A percentile compares a stretch with the other conserved stretches of the same genome.
These are phyloP conservation scores for Thalassophryne amazonica DNA, from an alignment of 2,797 vertebrate species.

Conservation along the genomic window DNA sequence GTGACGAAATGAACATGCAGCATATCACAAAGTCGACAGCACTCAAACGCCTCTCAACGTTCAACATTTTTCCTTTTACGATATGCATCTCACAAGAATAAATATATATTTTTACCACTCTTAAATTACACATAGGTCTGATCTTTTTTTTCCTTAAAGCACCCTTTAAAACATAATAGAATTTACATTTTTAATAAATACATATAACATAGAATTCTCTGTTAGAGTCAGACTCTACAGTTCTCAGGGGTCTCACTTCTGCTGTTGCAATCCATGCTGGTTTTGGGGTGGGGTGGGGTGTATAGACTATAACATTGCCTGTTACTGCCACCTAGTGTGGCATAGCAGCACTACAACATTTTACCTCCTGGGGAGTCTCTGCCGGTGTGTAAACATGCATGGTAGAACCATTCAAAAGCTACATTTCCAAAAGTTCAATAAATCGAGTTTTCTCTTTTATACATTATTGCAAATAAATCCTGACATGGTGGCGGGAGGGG, in stretches of 20 bases:
- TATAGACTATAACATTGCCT: conserved; percentile 58
- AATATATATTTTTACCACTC: conserved; percentile 65
- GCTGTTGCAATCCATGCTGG: conserved; percentile 56
- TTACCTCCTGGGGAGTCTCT: conserved; percentile 57
- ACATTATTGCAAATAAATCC: conserved; percentile 62
- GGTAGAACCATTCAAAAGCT: conserved; percentile 63
- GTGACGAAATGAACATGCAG: conserved; percentile 47
- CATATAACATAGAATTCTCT: conserved; percentile 55
- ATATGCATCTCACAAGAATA: conserved; percentile 44
- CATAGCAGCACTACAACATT: conserved; percentile 70
- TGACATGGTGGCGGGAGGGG: conserved; percentile 48
- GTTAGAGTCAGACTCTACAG: conserved; percentile 30
- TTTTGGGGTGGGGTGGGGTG: conserved; percentile 34
- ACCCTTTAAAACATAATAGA: conserved; percentile 69
- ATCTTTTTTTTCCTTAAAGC: conserved; percentile 47
- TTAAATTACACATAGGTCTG: conserved; percentile 49
- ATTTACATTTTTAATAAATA: conserved; percentile 69
- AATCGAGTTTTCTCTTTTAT: conserved; percentile 38
- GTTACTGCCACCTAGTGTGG: conserved; percentile 80
- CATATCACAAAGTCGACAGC: conserved; percentile 32
- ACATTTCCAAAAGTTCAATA: conserved; percentile 75
- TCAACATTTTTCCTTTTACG: conserved; percentile 40
- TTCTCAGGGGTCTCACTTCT: conserved; percentile 25
- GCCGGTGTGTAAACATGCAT: conserved; percentile 76
- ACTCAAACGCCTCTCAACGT: conserved; percentile 19